phyloP scores from a whole-genome alignment of 2,888 invertebrate species.

The Marronus borbonicus region DNA sequence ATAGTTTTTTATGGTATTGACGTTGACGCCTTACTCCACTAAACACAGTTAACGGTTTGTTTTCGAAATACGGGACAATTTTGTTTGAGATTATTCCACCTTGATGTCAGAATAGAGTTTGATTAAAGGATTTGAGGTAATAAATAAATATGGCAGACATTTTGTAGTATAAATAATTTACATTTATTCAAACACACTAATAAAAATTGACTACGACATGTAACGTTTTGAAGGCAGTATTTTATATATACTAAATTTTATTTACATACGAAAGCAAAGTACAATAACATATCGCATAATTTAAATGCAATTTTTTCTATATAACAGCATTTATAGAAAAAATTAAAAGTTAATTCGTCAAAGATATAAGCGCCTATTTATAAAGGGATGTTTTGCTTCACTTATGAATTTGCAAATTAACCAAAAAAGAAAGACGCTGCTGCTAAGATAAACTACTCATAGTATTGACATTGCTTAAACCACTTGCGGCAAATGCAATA shows the following conservation, averaged over 20 bases:
- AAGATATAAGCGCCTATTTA: not conserved
- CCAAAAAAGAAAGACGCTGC: too few relatives aligned
- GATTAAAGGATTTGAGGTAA: not conserved
- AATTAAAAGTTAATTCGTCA: too few relatives aligned
- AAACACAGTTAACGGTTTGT: too few relatives aligned
- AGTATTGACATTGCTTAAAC: too few relatives aligned
- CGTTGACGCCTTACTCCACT: too few relatives aligned
- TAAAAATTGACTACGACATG: conserved; percentile 58
- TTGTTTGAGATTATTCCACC: not conserved
- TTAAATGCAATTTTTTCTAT: not conserved
- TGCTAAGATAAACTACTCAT: too few relatives aligned
- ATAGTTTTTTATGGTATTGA: too few relatives aligned
- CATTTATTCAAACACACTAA: conserved; percentile 57
- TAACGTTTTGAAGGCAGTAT: conserved; percentile 59
- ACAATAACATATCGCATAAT: conserved; percentile 13
- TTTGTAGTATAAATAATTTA: conserved; percentile 55
- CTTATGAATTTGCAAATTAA: too few relatives aligned
- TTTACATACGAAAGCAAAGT: conserved; percentile 39
- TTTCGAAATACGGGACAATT: not conserved
- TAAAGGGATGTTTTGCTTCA: too few relatives aligned
- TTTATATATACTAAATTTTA: conserved; percentile 51
- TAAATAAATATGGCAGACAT: conserved; percentile 9
- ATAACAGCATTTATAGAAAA: not conserved
- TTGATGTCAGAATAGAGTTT: not conserved
- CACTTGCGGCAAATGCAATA: too few relatives aligned